Conservation (phyloP, 2,797 vertebrate genomes). For the Scyliorhinus canicula region DNA sequence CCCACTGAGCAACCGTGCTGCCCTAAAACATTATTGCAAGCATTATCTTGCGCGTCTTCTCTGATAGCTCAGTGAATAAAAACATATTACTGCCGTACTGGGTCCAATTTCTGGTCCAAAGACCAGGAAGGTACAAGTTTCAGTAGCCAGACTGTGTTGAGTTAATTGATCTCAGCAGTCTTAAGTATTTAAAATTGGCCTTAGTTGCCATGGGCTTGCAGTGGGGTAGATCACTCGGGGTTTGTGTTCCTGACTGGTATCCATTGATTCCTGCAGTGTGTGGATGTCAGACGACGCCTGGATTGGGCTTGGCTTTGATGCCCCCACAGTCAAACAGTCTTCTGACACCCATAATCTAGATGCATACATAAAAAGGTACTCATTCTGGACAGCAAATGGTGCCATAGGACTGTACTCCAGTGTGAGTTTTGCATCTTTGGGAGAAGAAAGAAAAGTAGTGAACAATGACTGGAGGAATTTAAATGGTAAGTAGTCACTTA, state of each 20-base stretch:
- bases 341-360: background rate
- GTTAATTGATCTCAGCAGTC: background rate
- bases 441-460: background rate
- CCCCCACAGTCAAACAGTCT: background rate
- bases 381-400: background rate
- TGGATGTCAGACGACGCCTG: background rate
- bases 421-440: background rate
- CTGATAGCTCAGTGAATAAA: background rate
- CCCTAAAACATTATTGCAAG: too few relatives aligned
- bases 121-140: background rate
- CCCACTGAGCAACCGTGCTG: too few relatives aligned
- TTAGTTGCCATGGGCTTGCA: background rate
- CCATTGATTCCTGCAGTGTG: background rate
- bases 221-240: background rate
- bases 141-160: background rate
- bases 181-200: background rate
- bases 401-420: background rate
- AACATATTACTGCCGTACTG: background rate
- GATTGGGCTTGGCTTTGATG: constrained; percentile 1
- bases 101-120: too few relatives aligned
- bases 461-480: background rate
- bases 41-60: too few relatives aligned
- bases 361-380: background rate
- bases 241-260: background rate
- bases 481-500: background rate